phyloP scores from a whole-genome alignment of 2,888 invertebrate genomes.

The Synanthedon tipuliformis region DNA sequence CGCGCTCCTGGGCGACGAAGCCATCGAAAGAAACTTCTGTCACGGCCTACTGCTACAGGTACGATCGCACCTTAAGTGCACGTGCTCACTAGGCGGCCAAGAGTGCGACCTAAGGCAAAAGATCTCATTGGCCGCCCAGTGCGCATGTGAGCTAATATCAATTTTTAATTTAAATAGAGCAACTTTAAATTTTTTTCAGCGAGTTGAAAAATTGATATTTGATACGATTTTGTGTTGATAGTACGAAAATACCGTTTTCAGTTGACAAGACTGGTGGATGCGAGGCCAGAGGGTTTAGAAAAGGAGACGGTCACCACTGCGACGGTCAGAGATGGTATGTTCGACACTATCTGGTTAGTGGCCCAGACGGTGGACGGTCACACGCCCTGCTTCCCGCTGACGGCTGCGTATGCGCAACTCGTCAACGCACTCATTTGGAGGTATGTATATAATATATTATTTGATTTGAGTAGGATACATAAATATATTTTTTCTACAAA shows the following conservation, averaged over 20 bases:
- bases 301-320: too few relatives aligned
- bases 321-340: neutral
- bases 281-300: constrained; percentile 13
- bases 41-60: constrained; percentile 79
- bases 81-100: too few relatives aligned
- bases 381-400: constrained; percentile 32
- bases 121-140: too few relatives aligned
- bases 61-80: constrained; percentile 3
- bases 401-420: constrained; percentile 38
- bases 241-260: constrained; percentile 14
- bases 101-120: too few relatives aligned
- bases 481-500: too few relatives aligned
- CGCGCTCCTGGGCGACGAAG: constrained; percentile 14
- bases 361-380: neutral
- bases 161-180: too few relatives aligned
- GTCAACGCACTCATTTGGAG: constrained; percentile 34
- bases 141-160: too few relatives aligned
- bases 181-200: too few relatives aligned
- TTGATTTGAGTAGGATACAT: too few relatives aligned
- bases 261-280: constrained; percentile 40
- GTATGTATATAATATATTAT: too few relatives aligned
- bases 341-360: neutral
- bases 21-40: constrained; percentile 65
- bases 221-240: neutral
- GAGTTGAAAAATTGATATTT: neutral